These are phyloP conservation scores for Eugnorisma glareosa DNA, from an alignment of 2,888 invertebrate genomes.

Conservation along the genomic window DNA sequence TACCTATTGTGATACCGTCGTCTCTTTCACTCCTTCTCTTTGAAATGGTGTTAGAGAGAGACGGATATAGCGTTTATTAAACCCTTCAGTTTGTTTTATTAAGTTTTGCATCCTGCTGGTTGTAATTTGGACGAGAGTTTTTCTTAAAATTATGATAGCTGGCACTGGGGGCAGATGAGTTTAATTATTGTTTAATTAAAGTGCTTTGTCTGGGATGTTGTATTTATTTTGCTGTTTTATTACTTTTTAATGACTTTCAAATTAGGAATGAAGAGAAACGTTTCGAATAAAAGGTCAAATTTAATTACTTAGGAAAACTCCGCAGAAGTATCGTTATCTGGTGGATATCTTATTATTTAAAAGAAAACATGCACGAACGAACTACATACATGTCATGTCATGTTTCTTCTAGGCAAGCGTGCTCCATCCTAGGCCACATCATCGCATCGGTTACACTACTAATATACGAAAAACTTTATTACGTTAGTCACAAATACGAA, in stretches of 20 bases:
- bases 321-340: background rate
- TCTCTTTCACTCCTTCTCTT: constrained; percentile 33
- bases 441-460: too few species aligned
- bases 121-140: constrained; percentile 47
- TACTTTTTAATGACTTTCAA: constrained; percentile 7
- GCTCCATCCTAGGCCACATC: too few species aligned
- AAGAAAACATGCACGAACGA: background rate
- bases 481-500: too few species aligned
- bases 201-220: constrained; percentile 3
- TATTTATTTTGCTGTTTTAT: constrained; percentile 5
- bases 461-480: too few species aligned
- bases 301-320: background rate
- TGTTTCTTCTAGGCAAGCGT: background rate
- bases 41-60: background rate
- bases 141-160: constrained; percentile 32
- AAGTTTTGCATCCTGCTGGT: constrained; percentile 47
- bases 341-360: background rate
- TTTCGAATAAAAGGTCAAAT: background rate
- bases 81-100: constrained; percentile 50
- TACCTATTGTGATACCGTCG: constrained; percentile 22
- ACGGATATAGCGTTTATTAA: constrained; percentile 27
- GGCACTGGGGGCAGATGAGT: constrained; percentile 1
- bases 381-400: background rate
- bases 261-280: background rate
- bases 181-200: constrained; percentile 36